These are phyloP conservation scores for Polyergus mexicanus DNA, from an alignment of 1,140 invertebrate genomes.

Conservation along the genomic window DNA sequence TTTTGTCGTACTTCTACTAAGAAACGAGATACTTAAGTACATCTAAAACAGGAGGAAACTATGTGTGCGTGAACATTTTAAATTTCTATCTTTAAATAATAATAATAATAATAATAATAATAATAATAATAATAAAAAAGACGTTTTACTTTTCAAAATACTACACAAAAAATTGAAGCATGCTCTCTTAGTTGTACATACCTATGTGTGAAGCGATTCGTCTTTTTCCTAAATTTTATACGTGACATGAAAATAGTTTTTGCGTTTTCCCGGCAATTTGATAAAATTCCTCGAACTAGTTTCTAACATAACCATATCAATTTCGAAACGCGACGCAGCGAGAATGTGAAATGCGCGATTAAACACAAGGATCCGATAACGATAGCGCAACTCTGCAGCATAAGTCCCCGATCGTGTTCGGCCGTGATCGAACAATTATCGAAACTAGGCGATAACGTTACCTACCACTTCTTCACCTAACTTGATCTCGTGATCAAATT, in stretches of 20 bases:
- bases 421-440: constrained; percentile 48
- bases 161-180: background rate
- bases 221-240: background rate
- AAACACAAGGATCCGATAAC: constrained; percentile 55
- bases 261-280: background rate
- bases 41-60: background rate
- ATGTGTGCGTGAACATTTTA: background rate
- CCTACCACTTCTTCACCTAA: constrained; percentile 35
- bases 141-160: background rate
- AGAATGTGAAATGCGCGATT: constrained; percentile 46
- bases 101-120: too few relatives aligned
- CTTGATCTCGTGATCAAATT: constrained; percentile 49
- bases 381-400: constrained; percentile 4
- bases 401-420: constrained; percentile 7
- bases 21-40: too few relatives aligned
- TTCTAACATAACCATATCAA: background rate
- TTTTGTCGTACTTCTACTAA: background rate
- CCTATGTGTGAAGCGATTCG: background rate
- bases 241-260: background rate
- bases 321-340: constrained; percentile 22
- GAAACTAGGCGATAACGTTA: constrained; percentile 68
- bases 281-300: background rate
- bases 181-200: background rate
- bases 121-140: too few relatives aligned
- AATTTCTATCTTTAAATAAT: background rate